phyloP scores from a whole-genome alignment of 2,113 vertebrate species.

The Pomatorhinus ruficollis region DNA sequence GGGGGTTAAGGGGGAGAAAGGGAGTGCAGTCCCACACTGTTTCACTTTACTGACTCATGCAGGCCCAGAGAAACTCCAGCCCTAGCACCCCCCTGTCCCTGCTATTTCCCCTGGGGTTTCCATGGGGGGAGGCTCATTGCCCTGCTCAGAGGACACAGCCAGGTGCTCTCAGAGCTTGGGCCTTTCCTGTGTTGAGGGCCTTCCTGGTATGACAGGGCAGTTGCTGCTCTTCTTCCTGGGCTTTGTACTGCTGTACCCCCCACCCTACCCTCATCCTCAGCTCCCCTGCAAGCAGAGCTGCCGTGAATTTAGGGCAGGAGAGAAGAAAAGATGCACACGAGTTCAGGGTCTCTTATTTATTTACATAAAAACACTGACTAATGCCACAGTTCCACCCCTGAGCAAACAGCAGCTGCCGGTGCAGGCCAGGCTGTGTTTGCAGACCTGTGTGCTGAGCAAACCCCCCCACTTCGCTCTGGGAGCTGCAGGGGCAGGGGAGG shows the following conservation, averaged over 20 bases:
- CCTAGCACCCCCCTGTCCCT: not conserved
- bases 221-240: not conserved
- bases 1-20: fast-evolving
- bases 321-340: not conserved
- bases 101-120: not conserved
- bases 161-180: not conserved
- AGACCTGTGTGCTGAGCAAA: not conserved
- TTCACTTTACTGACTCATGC: not conserved
- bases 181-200: not conserved
- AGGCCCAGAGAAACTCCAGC: not conserved
- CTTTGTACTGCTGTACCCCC: not conserved
- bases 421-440: not conserved
- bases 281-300: too few species aligned
- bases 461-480: fast-evolving
- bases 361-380: slow-evolving; percentile 52
- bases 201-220: not conserved
- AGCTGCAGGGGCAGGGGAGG: not conserved
- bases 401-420: not conserved
- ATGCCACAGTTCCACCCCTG: not conserved
- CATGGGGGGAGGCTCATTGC: fast-evolving
- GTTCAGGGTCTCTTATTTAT: slow-evolving; percentile 57
- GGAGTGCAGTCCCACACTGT: fast-evolving
- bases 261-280: not conserved
- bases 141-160: not conserved
- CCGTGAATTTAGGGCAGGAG: not conserved